Conservation (phyloP, 2,888 invertebrate genomes). For the Hemaris fuciformis region DNA sequence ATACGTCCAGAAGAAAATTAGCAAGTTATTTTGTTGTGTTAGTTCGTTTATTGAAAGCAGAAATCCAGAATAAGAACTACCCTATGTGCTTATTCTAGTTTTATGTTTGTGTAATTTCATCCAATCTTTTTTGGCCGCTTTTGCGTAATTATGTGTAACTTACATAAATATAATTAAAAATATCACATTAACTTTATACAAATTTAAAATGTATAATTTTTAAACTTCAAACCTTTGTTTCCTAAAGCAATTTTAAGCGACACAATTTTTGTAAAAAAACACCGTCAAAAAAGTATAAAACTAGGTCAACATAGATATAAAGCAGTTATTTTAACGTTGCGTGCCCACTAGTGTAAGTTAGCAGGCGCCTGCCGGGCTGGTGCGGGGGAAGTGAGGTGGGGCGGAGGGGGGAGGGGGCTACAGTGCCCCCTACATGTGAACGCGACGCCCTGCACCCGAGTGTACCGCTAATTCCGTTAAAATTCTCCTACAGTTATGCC, state of each 20-base stretch:
- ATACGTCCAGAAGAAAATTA: too few relatives aligned
- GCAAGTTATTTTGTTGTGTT: too few relatives aligned
- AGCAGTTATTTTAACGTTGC: constrained; percentile 11
- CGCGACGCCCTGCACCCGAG: constrained; percentile 78
- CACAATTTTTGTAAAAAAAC: background rate
- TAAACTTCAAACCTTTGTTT: too few relatives aligned
- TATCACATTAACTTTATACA: too few relatives aligned
- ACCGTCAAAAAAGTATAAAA: constrained; percentile 11
- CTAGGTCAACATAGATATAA: background rate
- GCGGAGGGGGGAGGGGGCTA: constrained; percentile 53
- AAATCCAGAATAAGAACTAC: too few relatives aligned
- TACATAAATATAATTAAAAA: too few relatives aligned
- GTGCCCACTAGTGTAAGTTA: constrained; percentile 60
- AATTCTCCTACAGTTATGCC: constrained; percentile 74
- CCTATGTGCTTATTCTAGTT: too few relatives aligned
- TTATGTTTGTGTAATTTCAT: too few relatives aligned
- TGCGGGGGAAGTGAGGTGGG: constrained; percentile 71
- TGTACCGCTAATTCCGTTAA: constrained; percentile 76
- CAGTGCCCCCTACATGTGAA: constrained; percentile 66
- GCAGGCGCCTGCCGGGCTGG: constrained; percentile 68
- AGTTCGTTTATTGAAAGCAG: too few relatives aligned
- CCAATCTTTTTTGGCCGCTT: too few relatives aligned
- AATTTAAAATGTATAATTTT: background rate
- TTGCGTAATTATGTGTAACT: too few relatives aligned
- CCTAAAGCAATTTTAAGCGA: background rate